Conservation (phyloP, 1,140 invertebrate genomes). For the Drosophila takahashii region DNA sequence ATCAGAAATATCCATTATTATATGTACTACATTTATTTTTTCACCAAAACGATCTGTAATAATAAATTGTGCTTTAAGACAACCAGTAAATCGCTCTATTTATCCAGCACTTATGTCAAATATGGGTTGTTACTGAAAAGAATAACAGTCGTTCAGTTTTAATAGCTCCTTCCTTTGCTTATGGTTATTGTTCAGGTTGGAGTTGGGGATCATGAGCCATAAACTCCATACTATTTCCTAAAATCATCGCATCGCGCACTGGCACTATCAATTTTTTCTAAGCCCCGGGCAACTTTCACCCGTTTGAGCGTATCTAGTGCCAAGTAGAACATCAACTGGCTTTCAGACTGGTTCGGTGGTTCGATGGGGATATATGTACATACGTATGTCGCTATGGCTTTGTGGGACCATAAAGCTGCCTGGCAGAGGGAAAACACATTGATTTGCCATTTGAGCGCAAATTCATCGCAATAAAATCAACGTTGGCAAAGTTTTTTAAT, state of each 20-base stretch:
- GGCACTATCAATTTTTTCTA: conserved; percentile 19
- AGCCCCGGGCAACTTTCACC: conserved; percentile 40
- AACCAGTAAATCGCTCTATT: not conserved
- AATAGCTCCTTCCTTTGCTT: not conserved
- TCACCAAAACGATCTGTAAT: not conserved
- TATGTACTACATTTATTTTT: no score
- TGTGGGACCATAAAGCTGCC: conserved; percentile 69
- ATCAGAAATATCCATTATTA: no score
- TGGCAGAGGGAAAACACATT: conserved; percentile 77
- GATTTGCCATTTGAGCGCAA: conserved; percentile 81
- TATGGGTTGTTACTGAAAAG: not conserved
- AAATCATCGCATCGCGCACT: conserved; percentile 12
- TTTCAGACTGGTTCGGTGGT: conserved; percentile 34
- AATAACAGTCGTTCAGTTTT: not conserved
- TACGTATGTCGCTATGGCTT: not conserved
- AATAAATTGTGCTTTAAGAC: no score
- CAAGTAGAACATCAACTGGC: conserved; percentile 55
- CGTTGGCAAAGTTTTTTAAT: conserved; percentile 72
- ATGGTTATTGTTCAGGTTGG: conserved; percentile 15
- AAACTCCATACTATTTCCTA: conserved; percentile 27
- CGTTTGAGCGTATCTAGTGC: conserved; percentile 37
- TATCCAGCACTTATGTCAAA: no score
- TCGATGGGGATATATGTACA: conserved; percentile 3
- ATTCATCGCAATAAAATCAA: conserved; percentile 81
- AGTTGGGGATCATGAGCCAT: conserved; percentile 10